Conservation (phyloP, 2,797 vertebrate species). For the Hydrocynus forskahlii region DNA sequence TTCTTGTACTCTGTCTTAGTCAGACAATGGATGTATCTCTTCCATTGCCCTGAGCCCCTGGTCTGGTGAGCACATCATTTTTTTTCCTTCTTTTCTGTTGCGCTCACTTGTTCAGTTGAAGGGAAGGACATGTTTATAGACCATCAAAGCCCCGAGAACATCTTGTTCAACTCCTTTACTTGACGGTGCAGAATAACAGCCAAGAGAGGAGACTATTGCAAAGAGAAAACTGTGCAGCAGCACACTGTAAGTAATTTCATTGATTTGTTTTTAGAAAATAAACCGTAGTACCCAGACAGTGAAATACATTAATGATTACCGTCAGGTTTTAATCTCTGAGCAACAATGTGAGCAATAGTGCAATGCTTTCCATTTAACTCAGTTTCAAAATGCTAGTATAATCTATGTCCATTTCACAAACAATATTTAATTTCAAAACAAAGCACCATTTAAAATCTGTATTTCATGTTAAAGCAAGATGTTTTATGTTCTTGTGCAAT, state of each 20-base stretch:
- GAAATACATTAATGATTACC: neutral
- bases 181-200: neutral
- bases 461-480: neutral
- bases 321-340: neutral
- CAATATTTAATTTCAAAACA: neutral
- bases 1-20: constrained; percentile 48
- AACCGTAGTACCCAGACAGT: neutral
- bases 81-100: constrained; percentile 41
- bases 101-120: constrained; percentile 32
- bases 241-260: neutral
- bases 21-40: constrained; percentile 54
- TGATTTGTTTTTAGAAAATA: neutral
- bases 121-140: constrained; percentile 36
- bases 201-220: neutral
- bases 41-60: constrained; percentile 49
- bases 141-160: constrained; percentile 40
- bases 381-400: neutral
- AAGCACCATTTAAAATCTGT: neutral
- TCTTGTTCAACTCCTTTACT: constrained; percentile 15
- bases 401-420: neutral
- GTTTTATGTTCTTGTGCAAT: too few species aligned
- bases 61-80: constrained; percentile 54
- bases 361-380: neutral
- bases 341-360: neutral
- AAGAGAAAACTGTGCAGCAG: neutral